Conservation (phyloP, 2,113 vertebrate species). For the Scortum barcoo region DNA sequence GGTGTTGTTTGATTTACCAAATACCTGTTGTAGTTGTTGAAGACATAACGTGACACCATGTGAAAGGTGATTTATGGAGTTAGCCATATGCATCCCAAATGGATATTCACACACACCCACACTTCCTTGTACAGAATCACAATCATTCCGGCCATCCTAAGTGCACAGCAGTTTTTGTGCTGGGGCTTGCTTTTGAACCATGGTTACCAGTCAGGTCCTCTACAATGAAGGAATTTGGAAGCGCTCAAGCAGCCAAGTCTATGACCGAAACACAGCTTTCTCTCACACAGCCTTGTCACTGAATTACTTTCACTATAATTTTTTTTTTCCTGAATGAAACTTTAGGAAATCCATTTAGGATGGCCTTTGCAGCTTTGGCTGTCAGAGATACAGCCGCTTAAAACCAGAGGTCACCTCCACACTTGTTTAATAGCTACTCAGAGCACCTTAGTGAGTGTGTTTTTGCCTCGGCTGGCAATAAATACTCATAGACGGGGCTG, state of each 20-base stretch:
- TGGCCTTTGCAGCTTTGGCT: slow-evolving; percentile 72
- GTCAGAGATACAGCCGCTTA: slow-evolving; percentile 69
- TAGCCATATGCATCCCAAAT: neutral
- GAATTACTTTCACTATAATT: slow-evolving; percentile 59
- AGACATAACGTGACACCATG: neutral
- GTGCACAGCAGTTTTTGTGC: neutral
- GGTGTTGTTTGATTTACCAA: neutral
- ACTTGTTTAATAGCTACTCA: slow-evolving; percentile 81
- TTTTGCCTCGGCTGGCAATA: slow-evolving; percentile 81
- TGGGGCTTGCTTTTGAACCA: slow-evolving; percentile 10
- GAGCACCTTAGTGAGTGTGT: slow-evolving; percentile 69
- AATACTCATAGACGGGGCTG: slow-evolving; percentile 67
- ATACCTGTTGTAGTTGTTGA: neutral
- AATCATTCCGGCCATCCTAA: neutral
- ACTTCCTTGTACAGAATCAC: neutral
- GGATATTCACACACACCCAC: neutral
- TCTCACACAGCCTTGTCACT: slow-evolving; percentile 38
- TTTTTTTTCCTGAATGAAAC: slow-evolving; percentile 76
- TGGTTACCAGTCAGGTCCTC: neutral
- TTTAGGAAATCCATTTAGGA: slow-evolving; percentile 79
- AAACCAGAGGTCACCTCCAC: slow-evolving; percentile 76
- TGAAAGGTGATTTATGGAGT: neutral
- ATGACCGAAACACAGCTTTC: slow-evolving; percentile 39
- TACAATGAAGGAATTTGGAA: slow-evolving; percentile 26
- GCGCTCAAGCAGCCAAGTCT: slow-evolving; percentile 23